Percentiles rank a stretch among this genome's conserved stretches.
Conservation (phyloP, 2,113 vertebrate genomes). For the Nerophis ophidion region DNA sequence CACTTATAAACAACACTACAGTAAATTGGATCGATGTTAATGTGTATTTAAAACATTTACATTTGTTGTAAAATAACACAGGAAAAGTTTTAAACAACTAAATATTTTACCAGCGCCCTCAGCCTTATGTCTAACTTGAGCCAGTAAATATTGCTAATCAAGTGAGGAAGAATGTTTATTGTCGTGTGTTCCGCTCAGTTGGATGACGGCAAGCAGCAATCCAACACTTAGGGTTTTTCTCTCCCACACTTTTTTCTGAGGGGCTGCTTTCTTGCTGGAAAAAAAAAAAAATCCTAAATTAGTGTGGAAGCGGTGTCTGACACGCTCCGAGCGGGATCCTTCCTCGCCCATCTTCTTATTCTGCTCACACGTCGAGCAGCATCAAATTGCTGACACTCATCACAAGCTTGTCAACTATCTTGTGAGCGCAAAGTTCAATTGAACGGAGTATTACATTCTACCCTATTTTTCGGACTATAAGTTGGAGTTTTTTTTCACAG, state of each 20-base stretch:
- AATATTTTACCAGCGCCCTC: too few relatives aligned
- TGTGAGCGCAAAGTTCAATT: too few relatives aligned
- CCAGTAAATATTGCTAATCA: background rate
- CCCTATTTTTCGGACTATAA: too few relatives aligned
- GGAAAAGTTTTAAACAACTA: too few relatives aligned
- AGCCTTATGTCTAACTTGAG: too few relatives aligned
- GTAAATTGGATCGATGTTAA: too few relatives aligned
- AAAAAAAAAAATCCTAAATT: background rate
- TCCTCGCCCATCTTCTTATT: background rate
- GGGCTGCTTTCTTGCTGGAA: background rate
- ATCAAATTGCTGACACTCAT: background rate
- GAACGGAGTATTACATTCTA: background rate
- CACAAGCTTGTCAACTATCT: too few relatives aligned
- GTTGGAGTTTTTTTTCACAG: too few relatives aligned
- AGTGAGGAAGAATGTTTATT: background rate
- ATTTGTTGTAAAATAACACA: too few relatives aligned
- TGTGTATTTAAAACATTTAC: too few relatives aligned
- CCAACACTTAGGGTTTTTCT: background rate
- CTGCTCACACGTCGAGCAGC: background rate
- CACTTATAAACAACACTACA: too few relatives aligned
- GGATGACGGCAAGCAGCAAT: constrained; percentile 2
- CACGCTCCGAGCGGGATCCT: background rate
- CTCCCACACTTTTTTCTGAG: constrained; percentile 1
- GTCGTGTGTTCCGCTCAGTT: constrained; percentile 8
- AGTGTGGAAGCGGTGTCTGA: background rate